A percentile compares a stretch with the other conserved stretches of the same genome.
Evolutionary conservation across 2,888 invertebrate genomes (phyloP).

Genomic region (Brassicogethes aeneus): DNA sequence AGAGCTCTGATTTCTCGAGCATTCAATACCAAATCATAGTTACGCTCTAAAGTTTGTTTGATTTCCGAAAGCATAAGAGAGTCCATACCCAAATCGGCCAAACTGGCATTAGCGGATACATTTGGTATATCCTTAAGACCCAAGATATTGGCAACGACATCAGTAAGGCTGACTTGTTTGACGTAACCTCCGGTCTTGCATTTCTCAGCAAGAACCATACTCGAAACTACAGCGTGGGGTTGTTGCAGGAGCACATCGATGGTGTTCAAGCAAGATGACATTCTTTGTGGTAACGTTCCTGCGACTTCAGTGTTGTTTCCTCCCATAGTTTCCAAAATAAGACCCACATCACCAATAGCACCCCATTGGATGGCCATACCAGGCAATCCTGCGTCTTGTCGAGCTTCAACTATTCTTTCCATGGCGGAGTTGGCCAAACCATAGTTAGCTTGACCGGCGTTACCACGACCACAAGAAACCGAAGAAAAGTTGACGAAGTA

Average conservation of each 20-base stretch:
- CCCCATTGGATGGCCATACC: conserved; percentile 95
- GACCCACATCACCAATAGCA: conserved; percentile 93
- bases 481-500: conserved; percentile 96
- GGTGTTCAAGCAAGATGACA: conserved; percentile 66
- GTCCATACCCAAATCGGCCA: conserved; percentile 96
- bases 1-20: conserved; percentile 85
- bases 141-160: conserved; percentile 82
- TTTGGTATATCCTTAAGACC: conserved; percentile 87
- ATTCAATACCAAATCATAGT: conserved; percentile 71
- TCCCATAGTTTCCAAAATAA: conserved; percentile 85
- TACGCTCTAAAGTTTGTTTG: conserved; percentile 90
- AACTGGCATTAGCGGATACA: conserved; percentile 59
- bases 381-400: conserved; percentile 76
- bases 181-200: conserved; percentile 50
- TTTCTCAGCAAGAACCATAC: conserved; percentile 84
- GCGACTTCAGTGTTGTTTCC: conserved; percentile 86
- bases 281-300: conserved; percentile 93
- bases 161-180: too few relatives aligned
- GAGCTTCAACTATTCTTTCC: conserved; percentile 88
- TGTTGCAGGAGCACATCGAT: conserved; percentile 88
- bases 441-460: conserved; percentile 89
- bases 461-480: conserved; percentile 93
- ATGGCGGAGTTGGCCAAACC: conserved; percentile 95
- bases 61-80: conserved; percentile 99
- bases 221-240: conserved; percentile 71